phyloP scores from a whole-genome alignment of 2,888 invertebrate genomes.

The Pandemis corylana region DNA sequence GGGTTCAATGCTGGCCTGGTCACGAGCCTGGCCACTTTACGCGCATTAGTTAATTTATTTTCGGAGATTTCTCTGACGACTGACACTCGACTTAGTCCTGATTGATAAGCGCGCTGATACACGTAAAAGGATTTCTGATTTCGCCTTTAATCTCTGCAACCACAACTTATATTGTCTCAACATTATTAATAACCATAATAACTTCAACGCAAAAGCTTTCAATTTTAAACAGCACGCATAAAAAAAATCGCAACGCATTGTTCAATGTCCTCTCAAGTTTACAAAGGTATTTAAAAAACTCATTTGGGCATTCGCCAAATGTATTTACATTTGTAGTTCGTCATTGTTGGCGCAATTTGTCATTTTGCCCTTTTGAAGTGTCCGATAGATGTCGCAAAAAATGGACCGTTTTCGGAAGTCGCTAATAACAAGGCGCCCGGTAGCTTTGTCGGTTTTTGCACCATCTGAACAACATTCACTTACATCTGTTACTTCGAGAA shows the following conservation, averaged over 20 bases:
- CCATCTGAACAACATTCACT: conserved; percentile 63
- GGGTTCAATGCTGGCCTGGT: conserved; percentile 71
- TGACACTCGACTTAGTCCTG: conserved; percentile 61
- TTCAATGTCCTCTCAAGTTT: conserved; percentile 8
- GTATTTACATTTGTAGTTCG: conserved; percentile 55
- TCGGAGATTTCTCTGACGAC: conserved; percentile 69
- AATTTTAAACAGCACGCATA: conserved; percentile 6
- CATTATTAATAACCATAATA: conserved; percentile 39
- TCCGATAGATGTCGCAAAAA: conserved; percentile 74
- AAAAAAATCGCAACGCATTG: conserved; percentile 15
- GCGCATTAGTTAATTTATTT: conserved; percentile 77
- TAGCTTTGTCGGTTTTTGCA: conserved; percentile 71
- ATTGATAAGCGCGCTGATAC: conserved; percentile 59
- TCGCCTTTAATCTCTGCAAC: conserved; percentile 41
- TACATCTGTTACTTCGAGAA: conserved; percentile 53
- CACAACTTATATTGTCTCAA: conserved; percentile 34
- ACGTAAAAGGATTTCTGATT: conserved; percentile 60
- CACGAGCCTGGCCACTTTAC: conserved; percentile 79
- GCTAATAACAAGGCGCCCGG: conserved; percentile 82
- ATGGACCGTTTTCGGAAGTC: conserved; percentile 77
- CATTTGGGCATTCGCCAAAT: conserved; percentile 47
- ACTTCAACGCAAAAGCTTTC: conserved; percentile 13
- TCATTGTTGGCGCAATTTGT: conserved; percentile 79
- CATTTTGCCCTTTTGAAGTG: conserved; percentile 75
- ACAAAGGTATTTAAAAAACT: conserved; percentile 57